Evolutionary conservation across 2,888 invertebrate genomes (phyloP), one percentile per base, ranked within the genome.

Genomic region (Volucella inanis): DNA sequence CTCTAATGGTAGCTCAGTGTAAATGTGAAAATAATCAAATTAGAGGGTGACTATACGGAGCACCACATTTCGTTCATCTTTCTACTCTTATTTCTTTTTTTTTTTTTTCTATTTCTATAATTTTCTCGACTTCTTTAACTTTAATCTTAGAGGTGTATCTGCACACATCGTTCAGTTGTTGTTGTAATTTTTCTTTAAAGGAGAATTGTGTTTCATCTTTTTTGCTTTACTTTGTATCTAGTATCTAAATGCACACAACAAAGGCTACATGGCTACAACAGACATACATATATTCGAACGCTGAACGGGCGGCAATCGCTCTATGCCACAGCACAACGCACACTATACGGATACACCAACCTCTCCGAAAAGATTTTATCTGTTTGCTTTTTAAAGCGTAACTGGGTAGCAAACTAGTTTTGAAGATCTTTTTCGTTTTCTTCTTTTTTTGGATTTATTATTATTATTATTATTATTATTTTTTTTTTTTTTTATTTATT

Each of bases 331-430:
- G 78, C 75, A 79, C 79, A 80, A 59, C 67, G 61, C 64, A 75
- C 61, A 80, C 22, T 22, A 22, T 22, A 4, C 4, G 22, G 22
- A 22, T 22, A 22, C 22, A 61, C 31, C 43, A 41, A 39, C 47
- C 75, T 64, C 78, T 84, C 71, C 70, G 79, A 84, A 84, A 79
- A 79, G 84, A 84, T 84, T 84, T 79, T 76, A 84, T 84, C 84
- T 84, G 75, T 71, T 84, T 79, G 79, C 79, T 84, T 84, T 84
- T 84, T 76, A 84, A 84, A 79, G 84, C 84, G 84, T 84, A 84
- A 84, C 84, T 84, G 75, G 75, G 84, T 84, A 84, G 84, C 84
- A 84, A 84, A 84, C 84, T 84, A 84, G 84, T 84, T 84, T 84
- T 72, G 64, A 43, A 72, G 67, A 54, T 50, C 38, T 70, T 55